Evolutionary conservation across 2,797 vertebrate species (phyloP), one percentile per base, ranked within the genome.

Genomic region (Rhyacichthys aspro): DNA sequence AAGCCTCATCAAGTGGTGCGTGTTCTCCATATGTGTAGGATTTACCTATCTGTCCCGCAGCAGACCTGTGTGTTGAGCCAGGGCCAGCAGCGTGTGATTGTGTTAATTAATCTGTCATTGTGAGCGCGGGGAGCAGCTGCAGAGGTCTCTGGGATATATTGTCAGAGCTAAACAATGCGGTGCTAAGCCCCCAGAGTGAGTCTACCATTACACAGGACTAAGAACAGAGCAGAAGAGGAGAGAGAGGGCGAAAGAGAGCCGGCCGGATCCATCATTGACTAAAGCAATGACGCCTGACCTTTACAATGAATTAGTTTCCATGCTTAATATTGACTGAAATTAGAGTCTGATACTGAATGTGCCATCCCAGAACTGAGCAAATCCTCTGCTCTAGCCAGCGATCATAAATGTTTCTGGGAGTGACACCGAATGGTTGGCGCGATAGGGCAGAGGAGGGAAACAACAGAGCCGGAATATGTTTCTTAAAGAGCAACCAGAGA

Each of bases 21-120:
- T 89, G 90, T 88, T 90, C 88, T 83, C 90, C 88, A 89, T 94
- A 94, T 95, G 95, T 94, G 93, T 91, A 94, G 95, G 95, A 97
- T 97, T 97, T 97, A 98, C 95, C 96, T 97, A 97, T 96, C 95
- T 96, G 91, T 94, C 94, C 94, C 82, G 85, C 92, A 94, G 93
- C 95, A 98, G 95, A 96, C 95, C 94, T 94, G 94, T 91, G 93
- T 93, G 93, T 95, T 98, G 96, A 96, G 95, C 93, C 90, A 88
- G 87, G 95, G 96, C 95, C 96, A 98, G 93, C 91, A 92, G 92
- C 91, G 91, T 94, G 95, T 93, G 95, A 96, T 94, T 97, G 95
- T 96, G 95, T 96, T 97, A 96, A 97, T 97, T 96, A 97, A 98
- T 96, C 96, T 96, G 96, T 96, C 95, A 96, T 97, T 96, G 95